phyloP scores from a whole-genome alignment of 2,113 vertebrate genomes.

The Syngnathoides biaculeatus region DNA sequence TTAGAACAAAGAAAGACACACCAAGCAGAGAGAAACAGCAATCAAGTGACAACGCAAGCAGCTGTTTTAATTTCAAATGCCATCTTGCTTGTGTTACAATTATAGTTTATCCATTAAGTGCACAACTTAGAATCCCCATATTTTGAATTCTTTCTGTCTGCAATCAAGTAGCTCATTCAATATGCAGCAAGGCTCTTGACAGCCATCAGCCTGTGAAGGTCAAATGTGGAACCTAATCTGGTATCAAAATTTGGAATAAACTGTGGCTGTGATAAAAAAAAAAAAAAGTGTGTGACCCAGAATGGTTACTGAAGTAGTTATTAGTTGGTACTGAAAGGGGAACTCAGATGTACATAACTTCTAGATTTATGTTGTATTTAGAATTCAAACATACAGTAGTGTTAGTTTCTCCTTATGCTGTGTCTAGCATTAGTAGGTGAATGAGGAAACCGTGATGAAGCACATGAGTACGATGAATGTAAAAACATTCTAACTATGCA shows the following conservation, averaged over 20 bases:
- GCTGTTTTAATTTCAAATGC: neutral
- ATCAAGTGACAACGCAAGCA: constrained; percentile 9
- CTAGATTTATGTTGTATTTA: neutral
- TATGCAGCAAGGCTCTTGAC: neutral
- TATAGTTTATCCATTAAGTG: neutral
- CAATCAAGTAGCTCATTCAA: constrained; percentile 1
- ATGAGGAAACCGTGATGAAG: too few species aligned
- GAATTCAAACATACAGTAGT: neutral
- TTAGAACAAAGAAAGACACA: constrained; percentile 11
- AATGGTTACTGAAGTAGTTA: too few species aligned
- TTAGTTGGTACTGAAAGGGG: too few species aligned
- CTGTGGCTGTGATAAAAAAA: neutral
- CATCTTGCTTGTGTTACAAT: neutral
- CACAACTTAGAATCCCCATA: neutral
- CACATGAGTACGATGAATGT: too few species aligned
- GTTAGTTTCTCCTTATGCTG: neutral
- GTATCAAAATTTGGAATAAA: neutral
- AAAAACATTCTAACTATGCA: too few species aligned
- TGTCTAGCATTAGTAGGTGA: too few species aligned
- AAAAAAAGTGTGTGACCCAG: too few species aligned
- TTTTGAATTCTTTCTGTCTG: neutral
- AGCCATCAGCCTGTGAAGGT: neutral
- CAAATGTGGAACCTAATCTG: neutral
- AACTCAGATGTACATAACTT: neutral
- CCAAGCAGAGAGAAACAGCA: constrained; percentile 1